Evolutionary conservation across 2,888 invertebrate species (phyloP), one percentile per base, ranked within the genome.

Genomic region (Carcina quercana): DNA sequence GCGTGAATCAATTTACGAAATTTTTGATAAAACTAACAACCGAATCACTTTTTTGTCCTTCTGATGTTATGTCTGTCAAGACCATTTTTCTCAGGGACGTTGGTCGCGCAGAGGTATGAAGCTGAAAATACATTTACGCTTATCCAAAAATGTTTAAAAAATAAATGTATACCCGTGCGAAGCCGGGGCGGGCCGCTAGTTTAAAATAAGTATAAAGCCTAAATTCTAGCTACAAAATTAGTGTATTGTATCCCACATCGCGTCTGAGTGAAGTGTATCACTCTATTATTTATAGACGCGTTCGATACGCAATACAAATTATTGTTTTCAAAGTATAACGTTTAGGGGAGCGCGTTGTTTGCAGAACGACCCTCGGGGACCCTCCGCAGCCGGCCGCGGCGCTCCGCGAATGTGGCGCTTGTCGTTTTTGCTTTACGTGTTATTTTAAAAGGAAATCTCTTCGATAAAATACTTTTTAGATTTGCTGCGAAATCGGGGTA

Each of bases 281-380:
- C 82, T 83, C 71, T 80, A 82, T 83, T 83, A 83, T 83, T 83
- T 80, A 83, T 82, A 57, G 71, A 72, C 70, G 72, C 79, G 79
- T 83, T 82, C 83, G 82, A 82, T 83, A 83, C 83, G 83, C 80
- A 82, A 83, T 82, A 83, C 82, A 82, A 83, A 83, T 83, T 82
- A 82, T 83, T 83, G 82, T 83, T 83, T 82, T 83, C 83, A 82
- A 83, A 83, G 83, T 83, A 83, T 83, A 82, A 79, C 80, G 79
- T 80, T 82, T 79, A 80, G 80, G 83, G 83, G 80, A 74, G 70
- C 68, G 57, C 65, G 64, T 65, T 82, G 83, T 83, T 83, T 82
- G 78, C 68, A 55, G 61, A 78, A 65, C 74, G 74, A 78, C 83
- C 83, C 83, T 75, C 65, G 39, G 69, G 69, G 64, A 58, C 52